Conservation (phyloP, 2,797 vertebrate genomes). For the Hydrolagus colliei region DNA sequence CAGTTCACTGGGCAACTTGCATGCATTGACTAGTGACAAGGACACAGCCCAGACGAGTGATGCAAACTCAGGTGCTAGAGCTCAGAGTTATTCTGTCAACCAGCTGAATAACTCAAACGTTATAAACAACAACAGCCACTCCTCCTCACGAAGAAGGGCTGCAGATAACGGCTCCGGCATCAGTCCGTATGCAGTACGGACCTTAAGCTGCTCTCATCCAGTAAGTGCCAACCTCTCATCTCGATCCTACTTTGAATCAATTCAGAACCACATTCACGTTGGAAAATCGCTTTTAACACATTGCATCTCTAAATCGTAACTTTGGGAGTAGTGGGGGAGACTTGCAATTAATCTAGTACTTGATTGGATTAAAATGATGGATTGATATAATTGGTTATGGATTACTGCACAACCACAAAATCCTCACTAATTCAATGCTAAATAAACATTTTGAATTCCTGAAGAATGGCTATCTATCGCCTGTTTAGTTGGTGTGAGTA, state of each 20-base stretch:
- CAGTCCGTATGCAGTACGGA: conserved; percentile 29
- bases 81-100: conserved; percentile 46
- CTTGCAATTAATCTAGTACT: too few species aligned
- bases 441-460: background rate
- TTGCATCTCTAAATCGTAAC: background rate
- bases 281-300: background rate
- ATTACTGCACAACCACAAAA: background rate
- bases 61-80: conserved; percentile 51
- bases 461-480: background rate
- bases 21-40: conserved; percentile 57
- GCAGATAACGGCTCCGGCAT: conserved; percentile 29
- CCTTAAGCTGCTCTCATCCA: conserved; percentile 36
- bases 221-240: conserved; percentile 35
- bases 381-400: background rate
- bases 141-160: conserved; percentile 31
- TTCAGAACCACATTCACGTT: background rate
- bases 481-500: background rate
- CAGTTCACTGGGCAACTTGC: conserved; percentile 63
- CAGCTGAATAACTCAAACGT: conserved; percentile 57
- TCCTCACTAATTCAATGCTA: background rate
- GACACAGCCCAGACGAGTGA: conserved; percentile 52
- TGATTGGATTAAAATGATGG: background rate
- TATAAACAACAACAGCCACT: conserved; percentile 41
- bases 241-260: background rate
- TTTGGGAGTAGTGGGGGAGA: background rate